Percentiles rank a stretch among this genome's conserved stretches.
Conservation (phyloP, 2,113 vertebrate species). For the Corythaeola cristata region DNA sequence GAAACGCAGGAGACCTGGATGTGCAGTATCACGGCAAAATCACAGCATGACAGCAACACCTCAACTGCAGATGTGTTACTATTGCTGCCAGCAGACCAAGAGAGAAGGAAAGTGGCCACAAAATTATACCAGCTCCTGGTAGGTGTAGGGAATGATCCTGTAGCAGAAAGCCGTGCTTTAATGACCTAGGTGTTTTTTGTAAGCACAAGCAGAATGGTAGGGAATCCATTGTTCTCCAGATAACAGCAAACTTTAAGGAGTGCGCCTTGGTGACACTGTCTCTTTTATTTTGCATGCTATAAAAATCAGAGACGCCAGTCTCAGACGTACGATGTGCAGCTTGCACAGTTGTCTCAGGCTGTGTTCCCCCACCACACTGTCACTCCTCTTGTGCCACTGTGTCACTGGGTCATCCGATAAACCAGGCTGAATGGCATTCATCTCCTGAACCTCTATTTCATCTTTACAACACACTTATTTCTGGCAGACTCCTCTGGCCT, state of each 20-base stretch:
- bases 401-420: neutral
- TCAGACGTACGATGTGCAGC: accelerated
- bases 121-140: neutral
- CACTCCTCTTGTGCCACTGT: neutral
- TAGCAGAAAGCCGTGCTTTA: neutral
- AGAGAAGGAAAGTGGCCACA: neutral
- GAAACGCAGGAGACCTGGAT: neutral
- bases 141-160: neutral
- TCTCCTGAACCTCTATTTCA: neutral
- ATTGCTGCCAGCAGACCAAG: neutral
- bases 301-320: neutral
- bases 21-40: neutral
- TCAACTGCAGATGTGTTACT: neutral
- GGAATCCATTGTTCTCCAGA: neutral
- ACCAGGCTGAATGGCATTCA: neutral
- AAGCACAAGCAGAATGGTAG: neutral
- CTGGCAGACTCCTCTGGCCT: neutral
- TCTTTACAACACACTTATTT: neutral
- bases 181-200: neutral
- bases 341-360: neutral
- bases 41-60: neutral
- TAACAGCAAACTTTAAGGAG: neutral
- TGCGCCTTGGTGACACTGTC: neutral
- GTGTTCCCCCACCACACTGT: neutral
- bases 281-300: neutral